A percentile compares a stretch with the other conserved stretches of the same genome.
Conservation (phyloP, 2,888 invertebrate species). For the Erynnis tages region DNA sequence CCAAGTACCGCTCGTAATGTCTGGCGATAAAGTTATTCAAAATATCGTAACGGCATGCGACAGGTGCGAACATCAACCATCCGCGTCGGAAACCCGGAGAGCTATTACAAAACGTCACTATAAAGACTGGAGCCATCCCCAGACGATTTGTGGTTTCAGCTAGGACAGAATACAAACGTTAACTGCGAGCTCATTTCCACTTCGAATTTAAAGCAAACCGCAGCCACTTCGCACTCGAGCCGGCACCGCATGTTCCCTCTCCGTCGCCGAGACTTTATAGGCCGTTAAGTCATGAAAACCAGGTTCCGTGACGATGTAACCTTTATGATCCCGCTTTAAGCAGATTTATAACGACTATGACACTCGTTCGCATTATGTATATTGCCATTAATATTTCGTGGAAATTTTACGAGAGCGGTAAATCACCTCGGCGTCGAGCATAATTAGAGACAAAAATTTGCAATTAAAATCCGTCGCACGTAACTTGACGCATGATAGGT, state of each 20-base stretch:
- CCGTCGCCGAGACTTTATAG: constrained; percentile 36
- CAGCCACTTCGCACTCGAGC: constrained; percentile 53
- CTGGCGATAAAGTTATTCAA: constrained; percentile 43
- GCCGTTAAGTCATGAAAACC: constrained; percentile 40
- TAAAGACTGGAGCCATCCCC: constrained; percentile 51
- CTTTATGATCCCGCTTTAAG: constrained; percentile 30
- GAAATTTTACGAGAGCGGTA: not conserved
- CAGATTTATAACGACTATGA: constrained; percentile 19
- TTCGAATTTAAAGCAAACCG: constrained; percentile 62
- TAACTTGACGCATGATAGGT: constrained; percentile 24
- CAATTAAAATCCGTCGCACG: constrained; percentile 14
- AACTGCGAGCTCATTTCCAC: constrained; percentile 68
- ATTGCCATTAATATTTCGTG: constrained; percentile 8
- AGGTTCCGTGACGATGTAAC: constrained; percentile 30
- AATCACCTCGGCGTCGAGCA: not conserved
- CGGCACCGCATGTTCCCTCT: constrained; percentile 34
- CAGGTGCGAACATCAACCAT: constrained; percentile 60
- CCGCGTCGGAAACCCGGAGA: constrained; percentile 48
- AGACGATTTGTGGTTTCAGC: constrained; percentile 64
- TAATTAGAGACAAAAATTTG: constrained; percentile 18
- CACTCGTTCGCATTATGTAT: constrained; percentile 11
- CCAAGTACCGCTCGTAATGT: constrained; percentile 30
- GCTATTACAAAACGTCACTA: constrained; percentile 53
- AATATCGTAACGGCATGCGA: constrained; percentile 56
- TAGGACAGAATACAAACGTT: constrained; percentile 53